Conservation (phyloP, 2,113 vertebrate genomes). For the Saiga tatarica region DNA sequence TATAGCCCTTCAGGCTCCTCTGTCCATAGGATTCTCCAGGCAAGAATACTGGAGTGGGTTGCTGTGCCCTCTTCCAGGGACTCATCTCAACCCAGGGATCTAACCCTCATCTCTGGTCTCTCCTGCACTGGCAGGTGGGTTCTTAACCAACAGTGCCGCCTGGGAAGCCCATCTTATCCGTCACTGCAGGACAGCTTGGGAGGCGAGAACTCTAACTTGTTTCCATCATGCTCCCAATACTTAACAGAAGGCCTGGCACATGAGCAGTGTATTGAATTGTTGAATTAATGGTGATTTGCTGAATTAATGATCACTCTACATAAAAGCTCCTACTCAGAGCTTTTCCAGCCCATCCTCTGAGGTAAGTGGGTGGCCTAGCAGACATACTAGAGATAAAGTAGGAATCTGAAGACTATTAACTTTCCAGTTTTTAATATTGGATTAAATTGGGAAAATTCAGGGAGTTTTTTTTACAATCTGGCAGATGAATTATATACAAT, state of each 20-base stretch:
- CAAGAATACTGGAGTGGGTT: not conserved
- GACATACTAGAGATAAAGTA: not conserved
- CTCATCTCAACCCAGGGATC: not conserved
- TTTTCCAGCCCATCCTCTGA: not conserved
- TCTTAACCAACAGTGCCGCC: not conserved
- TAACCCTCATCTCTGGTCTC: not conserved
- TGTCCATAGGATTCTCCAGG: not conserved
- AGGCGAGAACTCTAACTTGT: not conserved
- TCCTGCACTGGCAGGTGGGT: not conserved
- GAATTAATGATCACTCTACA: not conserved
- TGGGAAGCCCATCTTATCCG: not conserved
- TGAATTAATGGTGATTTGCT: not conserved
- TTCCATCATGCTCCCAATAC: not conserved
- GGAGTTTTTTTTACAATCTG: not conserved
- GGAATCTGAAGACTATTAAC: not conserved
- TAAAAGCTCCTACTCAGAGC: not conserved
- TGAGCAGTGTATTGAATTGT: not conserved
- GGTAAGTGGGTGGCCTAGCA: not conserved
- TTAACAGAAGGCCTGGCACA: not conserved
- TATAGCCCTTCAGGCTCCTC: not conserved
- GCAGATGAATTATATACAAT: not conserved
- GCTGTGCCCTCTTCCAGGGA: not conserved
- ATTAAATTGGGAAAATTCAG: not conserved
- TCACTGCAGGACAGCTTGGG: not conserved
- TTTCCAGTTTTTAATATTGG: conserved; percentile 8